Percentiles rank a stretch among this genome's conserved stretches.
Evolutionary conservation across 1,140 invertebrate species (phyloP).

Genomic region (Cotesia typhae): DNA sequence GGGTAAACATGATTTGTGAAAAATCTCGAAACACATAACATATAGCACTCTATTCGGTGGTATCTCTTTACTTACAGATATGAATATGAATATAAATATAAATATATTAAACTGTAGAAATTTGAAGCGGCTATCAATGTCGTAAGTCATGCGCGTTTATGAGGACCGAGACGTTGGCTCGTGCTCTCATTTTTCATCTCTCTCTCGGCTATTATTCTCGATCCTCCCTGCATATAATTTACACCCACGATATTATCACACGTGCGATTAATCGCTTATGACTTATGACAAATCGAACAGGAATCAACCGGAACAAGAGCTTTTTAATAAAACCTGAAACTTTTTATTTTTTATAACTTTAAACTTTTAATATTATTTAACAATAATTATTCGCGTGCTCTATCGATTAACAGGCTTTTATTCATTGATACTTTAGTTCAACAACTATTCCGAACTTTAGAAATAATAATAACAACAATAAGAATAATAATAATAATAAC

Average conservation of each 20-base stretch:
- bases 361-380: neutral
- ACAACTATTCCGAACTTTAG: too few species aligned
- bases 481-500: too few species aligned
- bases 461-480: too few species aligned
- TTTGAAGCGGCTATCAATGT: conserved; percentile 35
- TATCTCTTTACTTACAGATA: too few species aligned
- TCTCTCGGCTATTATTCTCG: conserved; percentile 1
- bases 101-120: conserved; percentile 50
- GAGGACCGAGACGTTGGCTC: conserved; percentile 10
- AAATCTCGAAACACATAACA: conserved; percentile 32
- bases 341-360: neutral
- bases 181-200: conserved; percentile 4
- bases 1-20: conserved; percentile 55
- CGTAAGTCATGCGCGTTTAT: conserved; percentile 36
- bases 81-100: conserved; percentile 44
- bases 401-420: too few species aligned
- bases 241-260: conserved; percentile 30
- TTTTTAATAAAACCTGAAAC: neutral
- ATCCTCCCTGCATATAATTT: conserved; percentile 11
- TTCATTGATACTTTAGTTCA: too few species aligned
- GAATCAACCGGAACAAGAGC: conserved; percentile 17
- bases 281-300: conserved; percentile 34
- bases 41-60: too few species aligned
- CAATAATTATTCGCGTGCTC: neutral
- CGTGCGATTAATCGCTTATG: conserved; percentile 33